Conservation (phyloP, 64 coral and sea anemone genomes). For the Pocillopora damicornis region DNA sequence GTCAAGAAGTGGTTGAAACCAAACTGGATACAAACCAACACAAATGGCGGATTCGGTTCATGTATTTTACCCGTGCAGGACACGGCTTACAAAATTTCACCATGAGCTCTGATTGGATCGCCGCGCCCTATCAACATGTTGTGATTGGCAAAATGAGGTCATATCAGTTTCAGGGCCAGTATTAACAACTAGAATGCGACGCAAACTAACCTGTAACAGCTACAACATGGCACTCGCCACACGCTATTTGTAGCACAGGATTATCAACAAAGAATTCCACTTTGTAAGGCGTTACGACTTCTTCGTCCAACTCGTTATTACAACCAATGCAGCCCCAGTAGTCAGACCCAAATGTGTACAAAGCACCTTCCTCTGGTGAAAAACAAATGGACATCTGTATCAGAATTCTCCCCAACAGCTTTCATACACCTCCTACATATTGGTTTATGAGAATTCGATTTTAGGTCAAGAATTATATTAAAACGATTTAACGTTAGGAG, state of each 20-base stretch:
- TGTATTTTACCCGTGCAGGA: background rate
- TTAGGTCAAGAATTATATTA: too few relatives aligned
- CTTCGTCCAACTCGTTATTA: constrained; percentile 80
- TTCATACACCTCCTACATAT: too few relatives aligned
- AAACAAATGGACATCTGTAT: background rate
- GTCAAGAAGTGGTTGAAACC: background rate
- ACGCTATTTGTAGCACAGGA: constrained; percentile 64
- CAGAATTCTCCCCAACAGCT: background rate
- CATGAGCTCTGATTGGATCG: background rate
- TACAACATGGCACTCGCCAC: constrained; percentile 87
- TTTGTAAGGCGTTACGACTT: constrained; percentile 58
- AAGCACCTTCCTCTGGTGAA: constrained; percentile 49
- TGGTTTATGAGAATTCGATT: too few relatives aligned
- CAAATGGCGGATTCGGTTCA: background rate
- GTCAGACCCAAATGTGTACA: constrained; percentile 91
- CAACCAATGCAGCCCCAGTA: constrained; percentile 96
- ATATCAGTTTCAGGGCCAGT: too few relatives aligned
- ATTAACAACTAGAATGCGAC: too few relatives aligned
- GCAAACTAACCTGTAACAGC: constrained; percentile 54
- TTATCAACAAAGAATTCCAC: constrained; percentile 78
- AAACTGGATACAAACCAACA: background rate
- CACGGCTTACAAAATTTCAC: background rate
- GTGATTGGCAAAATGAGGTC: background rate
- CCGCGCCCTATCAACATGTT: background rate
- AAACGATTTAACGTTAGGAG: too few relatives aligned